These are phyloP conservation scores for Automeris io DNA, from an alignment of 2,888 invertebrate species.

Conservation along the genomic window DNA sequence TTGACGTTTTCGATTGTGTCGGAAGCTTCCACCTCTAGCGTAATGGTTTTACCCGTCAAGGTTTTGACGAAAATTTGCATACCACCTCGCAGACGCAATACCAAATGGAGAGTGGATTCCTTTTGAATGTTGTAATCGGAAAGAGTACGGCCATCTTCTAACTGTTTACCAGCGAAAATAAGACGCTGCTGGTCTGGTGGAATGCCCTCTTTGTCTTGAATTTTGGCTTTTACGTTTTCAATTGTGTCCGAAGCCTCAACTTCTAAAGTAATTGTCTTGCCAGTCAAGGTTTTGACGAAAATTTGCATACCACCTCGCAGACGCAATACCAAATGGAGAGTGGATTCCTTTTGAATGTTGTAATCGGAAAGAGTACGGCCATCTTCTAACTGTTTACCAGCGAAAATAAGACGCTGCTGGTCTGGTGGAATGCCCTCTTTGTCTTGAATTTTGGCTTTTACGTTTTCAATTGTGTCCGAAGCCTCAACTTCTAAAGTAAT, in stretches of 20 bases:
- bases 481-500: constrained; percentile 28
- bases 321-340: constrained; percentile 24
- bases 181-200: constrained; percentile 35
- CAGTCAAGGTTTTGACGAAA: constrained; percentile 28
- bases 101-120: constrained; percentile 30
- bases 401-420: constrained; percentile 28
- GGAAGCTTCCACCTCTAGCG: constrained; percentile 32
- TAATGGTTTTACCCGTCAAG: constrained; percentile 31
- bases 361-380: constrained; percentile 28
- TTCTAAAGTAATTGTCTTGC: constrained; percentile 28
- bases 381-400: constrained; percentile 30
- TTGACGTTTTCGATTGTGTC: constrained; percentile 42
- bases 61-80: constrained; percentile 35
- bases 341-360: constrained; percentile 31
- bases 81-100: constrained; percentile 28
- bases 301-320: constrained; percentile 33
- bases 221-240: constrained; percentile 24
- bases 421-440: constrained; percentile 32
- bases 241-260: constrained; percentile 24
- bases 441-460: constrained; percentile 30
- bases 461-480: constrained; percentile 31
- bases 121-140: constrained; percentile 36
- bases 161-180: constrained; percentile 36
- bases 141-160: constrained; percentile 25
- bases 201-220: constrained; percentile 29